Percentiles rank a stretch among this genome's conserved stretches.
Evolutionary conservation across 2,797 vertebrate genomes (phyloP).

Genomic region (Streptopelia turtur): DNA sequence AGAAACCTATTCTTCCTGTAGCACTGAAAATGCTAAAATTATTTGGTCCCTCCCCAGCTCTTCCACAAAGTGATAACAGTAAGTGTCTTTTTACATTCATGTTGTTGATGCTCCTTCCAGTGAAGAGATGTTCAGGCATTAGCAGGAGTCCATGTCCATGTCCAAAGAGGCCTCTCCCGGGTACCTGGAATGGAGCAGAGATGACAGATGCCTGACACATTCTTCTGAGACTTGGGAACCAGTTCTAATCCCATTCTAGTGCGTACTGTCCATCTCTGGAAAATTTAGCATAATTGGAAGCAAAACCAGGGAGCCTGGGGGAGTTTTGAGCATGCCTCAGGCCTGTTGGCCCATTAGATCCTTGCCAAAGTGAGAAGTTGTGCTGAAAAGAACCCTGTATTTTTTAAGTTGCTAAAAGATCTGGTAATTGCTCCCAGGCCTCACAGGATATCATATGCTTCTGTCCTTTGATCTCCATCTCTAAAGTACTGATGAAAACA

Average conservation of each 20-base stretch:
- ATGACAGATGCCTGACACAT: neutral
- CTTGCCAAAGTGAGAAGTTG: neutral
- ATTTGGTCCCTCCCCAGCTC: neutral
- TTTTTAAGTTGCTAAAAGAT: neutral
- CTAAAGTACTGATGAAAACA: neutral
- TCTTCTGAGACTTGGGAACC: neutral
- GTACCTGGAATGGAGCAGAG: neutral
- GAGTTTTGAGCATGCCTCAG: neutral
- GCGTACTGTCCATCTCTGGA: neutral
- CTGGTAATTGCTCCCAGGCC: neutral
- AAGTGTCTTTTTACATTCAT: accelerated
- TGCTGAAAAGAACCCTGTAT: neutral
- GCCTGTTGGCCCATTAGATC: neutral
- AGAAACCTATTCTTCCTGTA: neutral
- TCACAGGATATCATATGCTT: neutral
- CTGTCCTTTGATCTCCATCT: neutral
- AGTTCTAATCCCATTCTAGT: neutral
- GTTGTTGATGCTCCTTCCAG: neutral
- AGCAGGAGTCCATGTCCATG: neutral
- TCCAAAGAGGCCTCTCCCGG: neutral
- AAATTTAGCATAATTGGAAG: neutral
- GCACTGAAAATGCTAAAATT: neutral
- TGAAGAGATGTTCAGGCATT: neutral
- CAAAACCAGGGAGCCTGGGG: neutral
- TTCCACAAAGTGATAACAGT: neutral